Evolutionary conservation across 2,113 vertebrate species (phyloP), one percentile per base, ranked within the genome.

Genomic region (Nothoprocta perdicaria): DNA sequence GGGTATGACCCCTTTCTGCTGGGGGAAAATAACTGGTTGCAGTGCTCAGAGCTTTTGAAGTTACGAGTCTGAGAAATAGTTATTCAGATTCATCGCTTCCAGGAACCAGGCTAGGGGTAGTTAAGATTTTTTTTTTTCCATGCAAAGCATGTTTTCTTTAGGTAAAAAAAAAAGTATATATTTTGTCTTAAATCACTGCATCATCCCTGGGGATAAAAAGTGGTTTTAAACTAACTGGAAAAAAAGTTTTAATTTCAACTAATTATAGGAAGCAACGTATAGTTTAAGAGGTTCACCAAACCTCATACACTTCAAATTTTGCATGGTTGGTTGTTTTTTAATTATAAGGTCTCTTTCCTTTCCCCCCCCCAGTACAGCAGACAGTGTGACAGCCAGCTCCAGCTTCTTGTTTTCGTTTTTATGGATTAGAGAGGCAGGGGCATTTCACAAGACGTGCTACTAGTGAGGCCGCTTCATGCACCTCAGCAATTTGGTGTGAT

Each of bases 181-280:
- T 81, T 91, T 81, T 78, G 27, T 52, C 80, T 72, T 41, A 75
- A 86, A 75, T 27, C 4, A 19, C 61, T 4, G 22, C 61, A 50
- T 62, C 9, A 50, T 89, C 50, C 63, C 41, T 8, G n/a, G 55
- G 45, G 21, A 66, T 69, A 66, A 93, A 90, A 74, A n/a, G 65
- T 40, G 90, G 40, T 29, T 91, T 95, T 75, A 75, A 91, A 67
- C 1, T 88, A 68, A 71, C 73, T 57, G 80, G 73, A 40, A 80
- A 82, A 73, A 77, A 67, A 10, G 45, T 8, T 89, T 68, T 81
- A 16, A 84, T 84, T 91, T 77, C 80, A 80, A 48, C 33, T 92
- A 77, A 91, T 83, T 71, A 46, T 7, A 73, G 86, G 75, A 82
- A 84, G 14, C 16, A 68, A 91, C 79, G 7, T 84, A 43, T 74